Evolutionary conservation across 2,888 invertebrate species (phyloP).

Genomic region (Brachypterus glaber): DNA sequence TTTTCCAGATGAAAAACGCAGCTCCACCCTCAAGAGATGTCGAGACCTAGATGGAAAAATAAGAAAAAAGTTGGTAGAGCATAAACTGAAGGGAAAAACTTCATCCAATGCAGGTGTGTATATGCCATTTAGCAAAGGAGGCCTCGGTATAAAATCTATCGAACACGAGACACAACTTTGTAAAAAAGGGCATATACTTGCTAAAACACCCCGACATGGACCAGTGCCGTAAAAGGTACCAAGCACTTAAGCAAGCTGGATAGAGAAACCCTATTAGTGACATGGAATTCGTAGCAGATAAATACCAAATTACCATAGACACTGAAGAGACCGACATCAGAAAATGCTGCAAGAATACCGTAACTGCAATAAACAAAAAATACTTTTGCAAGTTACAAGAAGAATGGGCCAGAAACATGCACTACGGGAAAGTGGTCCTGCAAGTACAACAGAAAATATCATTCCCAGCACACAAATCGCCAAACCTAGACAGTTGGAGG

Average conservation of each 20-base stretch:
- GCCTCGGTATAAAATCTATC: too few species aligned
- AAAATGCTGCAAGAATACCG: too few species aligned
- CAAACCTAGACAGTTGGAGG: too few species aligned
- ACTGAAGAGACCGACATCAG: too few species aligned
- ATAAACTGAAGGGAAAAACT: too few species aligned
- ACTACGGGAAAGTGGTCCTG: slow-evolving; percentile 15
- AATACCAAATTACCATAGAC: neutral
- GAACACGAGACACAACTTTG: too few species aligned
- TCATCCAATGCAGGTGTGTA: too few species aligned
- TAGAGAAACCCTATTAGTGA: slow-evolving; percentile 15
- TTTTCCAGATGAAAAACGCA: slow-evolving; percentile 11
- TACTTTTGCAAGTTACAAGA: neutral
- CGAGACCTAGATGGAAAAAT: too few species aligned
- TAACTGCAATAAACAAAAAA: neutral
- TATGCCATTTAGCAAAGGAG: too few species aligned
- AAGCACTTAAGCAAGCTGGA: slow-evolving; percentile 9
- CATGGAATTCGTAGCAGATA: too few species aligned
- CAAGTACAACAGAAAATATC: slow-evolving; percentile 7
- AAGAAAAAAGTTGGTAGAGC: too few species aligned
- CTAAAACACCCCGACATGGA: slow-evolving; percentile 8
- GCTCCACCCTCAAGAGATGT: slow-evolving; percentile 8
- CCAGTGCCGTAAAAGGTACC: slow-evolving; percentile 8
- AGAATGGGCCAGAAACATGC: slow-evolving; percentile 16
- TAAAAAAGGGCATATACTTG: slow-evolving; percentile 14
- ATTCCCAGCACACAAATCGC: slow-evolving; percentile 13